Percentiles rank a stretch among this genome's conserved stretches.
phyloP scores from a whole-genome alignment of 2,888 invertebrate species.

The Drosophila crucigera region DNA sequence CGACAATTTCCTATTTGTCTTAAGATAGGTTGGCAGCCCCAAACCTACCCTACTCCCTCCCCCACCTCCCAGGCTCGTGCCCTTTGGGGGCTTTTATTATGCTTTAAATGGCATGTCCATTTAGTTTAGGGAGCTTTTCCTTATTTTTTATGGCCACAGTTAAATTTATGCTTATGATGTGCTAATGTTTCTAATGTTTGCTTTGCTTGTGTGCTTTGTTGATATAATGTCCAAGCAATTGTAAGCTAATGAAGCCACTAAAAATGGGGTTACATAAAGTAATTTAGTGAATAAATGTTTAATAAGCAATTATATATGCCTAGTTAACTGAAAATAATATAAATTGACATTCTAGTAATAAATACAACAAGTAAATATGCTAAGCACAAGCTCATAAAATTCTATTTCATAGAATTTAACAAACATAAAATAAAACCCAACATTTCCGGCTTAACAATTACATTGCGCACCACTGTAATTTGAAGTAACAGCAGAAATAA shows the following conservation, averaged over 20 bases:
- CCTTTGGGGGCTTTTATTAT: slow-evolving; percentile 63
- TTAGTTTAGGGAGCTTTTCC: slow-evolving; percentile 49
- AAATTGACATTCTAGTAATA: neutral
- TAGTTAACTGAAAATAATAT: neutral
- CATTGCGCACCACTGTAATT: slow-evolving; percentile 26
- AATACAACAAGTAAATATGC: neutral
- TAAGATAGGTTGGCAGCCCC: slow-evolving; percentile 56
- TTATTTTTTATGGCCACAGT: slow-evolving; percentile 45
- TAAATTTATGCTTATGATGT: slow-evolving; percentile 74
- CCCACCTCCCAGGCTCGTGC: neutral
- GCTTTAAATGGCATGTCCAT: slow-evolving; percentile 67
- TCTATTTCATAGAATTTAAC: neutral
- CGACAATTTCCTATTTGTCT: slow-evolving; percentile 76
- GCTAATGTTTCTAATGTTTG: slow-evolving; percentile 61
- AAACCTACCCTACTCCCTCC: neutral
- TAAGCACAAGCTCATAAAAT: neutral
- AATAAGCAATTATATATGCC: neutral
- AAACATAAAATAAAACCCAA: neutral
- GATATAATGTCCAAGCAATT: slow-evolving; percentile 12
- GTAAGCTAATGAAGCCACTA: neutral
- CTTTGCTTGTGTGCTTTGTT: slow-evolving; percentile 13
- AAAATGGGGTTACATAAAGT: neutral
- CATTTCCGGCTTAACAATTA: neutral
- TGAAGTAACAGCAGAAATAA: slow-evolving; percentile 1
- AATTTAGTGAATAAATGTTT: neutral